phyloP scores from a whole-genome alignment of 1,140 invertebrate genomes.

The Platyura marginata region DNA sequence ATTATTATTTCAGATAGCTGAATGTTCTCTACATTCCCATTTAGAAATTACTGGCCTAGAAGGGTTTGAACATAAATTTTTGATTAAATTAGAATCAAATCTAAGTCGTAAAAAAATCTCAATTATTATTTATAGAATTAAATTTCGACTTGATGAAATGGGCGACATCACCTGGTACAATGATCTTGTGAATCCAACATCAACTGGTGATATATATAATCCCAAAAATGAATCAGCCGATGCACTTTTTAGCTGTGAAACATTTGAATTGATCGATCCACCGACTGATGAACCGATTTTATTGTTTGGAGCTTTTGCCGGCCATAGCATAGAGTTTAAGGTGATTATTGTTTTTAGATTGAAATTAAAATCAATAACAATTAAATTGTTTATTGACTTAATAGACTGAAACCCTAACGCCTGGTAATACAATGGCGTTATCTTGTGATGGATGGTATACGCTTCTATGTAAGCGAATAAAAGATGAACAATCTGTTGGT shows the following conservation, averaged over 20 bases:
- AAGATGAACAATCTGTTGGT: slow-evolving; percentile 25
- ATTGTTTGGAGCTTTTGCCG: slow-evolving; percentile 39
- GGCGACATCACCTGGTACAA: slow-evolving; percentile 43
- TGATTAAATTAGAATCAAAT: too few species aligned
- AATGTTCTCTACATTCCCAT: slow-evolving; percentile 18
- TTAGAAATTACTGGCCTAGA: slow-evolving; percentile 17
- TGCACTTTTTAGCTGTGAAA: slow-evolving; percentile 45
- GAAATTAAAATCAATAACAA: background rate
- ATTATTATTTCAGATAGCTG: slow-evolving; percentile 17
- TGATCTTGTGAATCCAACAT: slow-evolving; percentile 23
- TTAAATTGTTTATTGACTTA: slow-evolving; percentile 1
- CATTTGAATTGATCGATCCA: slow-evolving; percentile 33
- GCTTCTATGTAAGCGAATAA: slow-evolving; percentile 37
- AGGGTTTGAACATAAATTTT: too few species aligned
- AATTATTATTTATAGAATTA: slow-evolving; percentile 27
- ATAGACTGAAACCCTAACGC: slow-evolving; percentile 27
- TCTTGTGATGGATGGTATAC: slow-evolving; percentile 43
- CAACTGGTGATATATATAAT: slow-evolving; percentile 14
- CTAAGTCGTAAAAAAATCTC: too few species aligned
- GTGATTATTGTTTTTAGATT: slow-evolving; percentile 18
- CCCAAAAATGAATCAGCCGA: slow-evolving; percentile 17
- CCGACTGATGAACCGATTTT: slow-evolving; percentile 23
- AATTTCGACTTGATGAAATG: slow-evolving; percentile 40
- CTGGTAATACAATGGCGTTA: slow-evolving; percentile 33
- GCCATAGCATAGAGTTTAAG: slow-evolving; percentile 44